phyloP scores from a whole-genome alignment of 2,113 vertebrate species.

The Gymnocephalus cernua region DNA sequence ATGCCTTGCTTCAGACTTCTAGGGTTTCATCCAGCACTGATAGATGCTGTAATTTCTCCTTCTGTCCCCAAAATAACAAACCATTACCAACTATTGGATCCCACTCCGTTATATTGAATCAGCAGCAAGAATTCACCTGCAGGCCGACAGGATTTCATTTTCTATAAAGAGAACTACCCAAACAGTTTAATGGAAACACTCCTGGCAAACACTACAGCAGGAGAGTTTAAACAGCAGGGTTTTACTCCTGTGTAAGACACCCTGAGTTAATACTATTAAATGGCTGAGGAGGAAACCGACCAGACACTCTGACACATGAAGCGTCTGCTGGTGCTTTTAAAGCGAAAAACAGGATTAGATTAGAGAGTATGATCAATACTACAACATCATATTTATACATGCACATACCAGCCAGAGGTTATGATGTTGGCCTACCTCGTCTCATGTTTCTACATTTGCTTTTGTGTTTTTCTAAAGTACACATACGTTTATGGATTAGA shows the following conservation, averaged over 20 bases:
- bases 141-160: not conserved
- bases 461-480: not conserved
- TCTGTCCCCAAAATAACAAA: not conserved
- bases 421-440: not conserved
- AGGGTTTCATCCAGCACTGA: slow-evolving; percentile 11
- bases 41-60: not conserved
- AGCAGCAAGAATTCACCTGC: slow-evolving; percentile 5
- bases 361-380: slow-evolving; percentile 32
- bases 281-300: slow-evolving; percentile 34
- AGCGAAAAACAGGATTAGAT: slow-evolving; percentile 54
- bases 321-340: slow-evolving; percentile 37
- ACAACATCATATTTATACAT: not conserved
- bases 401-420: not conserved
- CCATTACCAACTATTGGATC: not conserved
- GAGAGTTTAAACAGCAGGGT: slow-evolving; percentile 43
- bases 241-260: slow-evolving; percentile 55
- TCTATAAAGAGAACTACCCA: slow-evolving; percentile 14
- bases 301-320: slow-evolving; percentile 42
- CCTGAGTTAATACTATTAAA: slow-evolving; percentile 66
- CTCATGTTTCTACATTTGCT: not conserved
- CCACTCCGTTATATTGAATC: slow-evolving; percentile 13
- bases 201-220: not conserved
- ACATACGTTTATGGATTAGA: not conserved
- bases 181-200: slow-evolving; percentile 46
- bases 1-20: not conserved